Percentiles rank a stretch among this genome's conserved stretches.
Conservation (phyloP, 2,113 vertebrate genomes). For the Syrmaticus mikado region DNA sequence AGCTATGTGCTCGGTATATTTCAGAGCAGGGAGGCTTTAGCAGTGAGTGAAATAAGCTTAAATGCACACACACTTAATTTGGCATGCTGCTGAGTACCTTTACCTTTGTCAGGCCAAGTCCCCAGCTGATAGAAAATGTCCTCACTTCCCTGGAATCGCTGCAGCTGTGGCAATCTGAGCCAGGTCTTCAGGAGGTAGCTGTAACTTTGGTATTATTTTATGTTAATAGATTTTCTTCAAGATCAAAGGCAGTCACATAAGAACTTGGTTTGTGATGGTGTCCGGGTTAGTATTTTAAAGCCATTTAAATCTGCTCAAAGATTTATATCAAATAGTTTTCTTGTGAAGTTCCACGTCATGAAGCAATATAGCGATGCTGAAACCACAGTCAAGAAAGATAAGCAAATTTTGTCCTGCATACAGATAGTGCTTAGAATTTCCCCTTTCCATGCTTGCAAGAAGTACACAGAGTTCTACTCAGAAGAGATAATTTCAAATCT, state of each 20-base stretch:
- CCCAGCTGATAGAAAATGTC: slow-evolving; percentile 4
- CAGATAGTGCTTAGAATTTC: not conserved
- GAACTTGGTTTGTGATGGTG: not conserved
- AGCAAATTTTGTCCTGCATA: not conserved
- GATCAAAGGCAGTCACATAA: not conserved
- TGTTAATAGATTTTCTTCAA: not conserved
- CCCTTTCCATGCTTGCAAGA: not conserved
- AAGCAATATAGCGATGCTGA: not conserved
- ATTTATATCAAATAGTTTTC: slow-evolving; percentile 11
- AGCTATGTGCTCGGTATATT: not conserved
- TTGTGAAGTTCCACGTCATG: not conserved
- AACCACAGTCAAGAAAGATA: not conserved
- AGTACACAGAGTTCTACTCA: slow-evolving; percentile 18
- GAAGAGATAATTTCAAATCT: slow-evolving; percentile 15
- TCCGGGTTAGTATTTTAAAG: slow-evolving; percentile 38
- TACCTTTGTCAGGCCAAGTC: not conserved
- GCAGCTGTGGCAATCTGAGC: not conserved
- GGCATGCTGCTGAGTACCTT: not conserved
- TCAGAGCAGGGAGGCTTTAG: not conserved
- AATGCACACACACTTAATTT: not conserved
- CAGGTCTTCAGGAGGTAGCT: not conserved
- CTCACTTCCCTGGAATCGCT: not conserved
- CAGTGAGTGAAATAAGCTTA: not conserved
- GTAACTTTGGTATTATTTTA: not conserved
- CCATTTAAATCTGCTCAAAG: slow-evolving; percentile 19